These are phyloP conservation scores for Ambastaia sidthimunki DNA, from an alignment of 2,797 vertebrate species.

Conservation along the genomic window DNA sequence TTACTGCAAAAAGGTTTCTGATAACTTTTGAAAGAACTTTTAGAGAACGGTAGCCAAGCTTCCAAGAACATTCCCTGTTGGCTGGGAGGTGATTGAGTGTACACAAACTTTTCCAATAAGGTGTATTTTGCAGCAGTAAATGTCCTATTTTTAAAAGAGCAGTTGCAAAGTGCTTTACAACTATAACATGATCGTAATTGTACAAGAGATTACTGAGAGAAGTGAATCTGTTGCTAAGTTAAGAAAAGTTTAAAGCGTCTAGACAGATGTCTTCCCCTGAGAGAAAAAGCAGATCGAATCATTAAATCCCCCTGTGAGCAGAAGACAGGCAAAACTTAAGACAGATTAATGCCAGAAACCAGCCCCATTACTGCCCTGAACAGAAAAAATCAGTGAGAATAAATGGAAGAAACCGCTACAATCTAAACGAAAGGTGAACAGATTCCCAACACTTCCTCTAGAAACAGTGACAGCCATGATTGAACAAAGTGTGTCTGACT, in stretches of 20 bases:
- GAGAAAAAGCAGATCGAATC: conserved; percentile 46
- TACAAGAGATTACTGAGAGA: conserved; percentile 27
- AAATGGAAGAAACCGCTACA: conserved; percentile 31
- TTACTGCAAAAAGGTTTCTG: no score
- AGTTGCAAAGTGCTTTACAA: conserved; percentile 30
- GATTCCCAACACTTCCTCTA: conserved; percentile 42
- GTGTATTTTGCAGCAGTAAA: background rate
- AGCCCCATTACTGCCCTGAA: conserved; percentile 40
- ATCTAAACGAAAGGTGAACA: conserved; percentile 45
- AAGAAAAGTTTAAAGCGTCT: conserved; percentile 55
- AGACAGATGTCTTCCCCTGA: conserved; percentile 35
- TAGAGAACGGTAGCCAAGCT: no score
- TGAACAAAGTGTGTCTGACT: conserved; percentile 44
- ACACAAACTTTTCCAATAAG: background rate
- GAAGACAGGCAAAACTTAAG: conserved; percentile 42
- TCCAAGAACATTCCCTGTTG: no score
- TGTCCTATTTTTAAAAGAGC: background rate
- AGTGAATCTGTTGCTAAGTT: conserved; percentile 49
- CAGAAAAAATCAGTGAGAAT: conserved; percentile 5
- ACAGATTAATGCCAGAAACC: conserved; percentile 53
- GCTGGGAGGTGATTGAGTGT: background rate
- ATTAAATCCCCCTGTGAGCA: conserved; percentile 48
- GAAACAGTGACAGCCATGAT: conserved; percentile 42
- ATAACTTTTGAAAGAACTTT: no score
- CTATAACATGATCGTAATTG: conserved; percentile 23